Percentiles rank a stretch among this genome's conserved stretches.
These are phyloP conservation scores for Shargacucullia verbasci DNA, from an alignment of 2,888 invertebrate species.

Conservation along the genomic window DNA sequence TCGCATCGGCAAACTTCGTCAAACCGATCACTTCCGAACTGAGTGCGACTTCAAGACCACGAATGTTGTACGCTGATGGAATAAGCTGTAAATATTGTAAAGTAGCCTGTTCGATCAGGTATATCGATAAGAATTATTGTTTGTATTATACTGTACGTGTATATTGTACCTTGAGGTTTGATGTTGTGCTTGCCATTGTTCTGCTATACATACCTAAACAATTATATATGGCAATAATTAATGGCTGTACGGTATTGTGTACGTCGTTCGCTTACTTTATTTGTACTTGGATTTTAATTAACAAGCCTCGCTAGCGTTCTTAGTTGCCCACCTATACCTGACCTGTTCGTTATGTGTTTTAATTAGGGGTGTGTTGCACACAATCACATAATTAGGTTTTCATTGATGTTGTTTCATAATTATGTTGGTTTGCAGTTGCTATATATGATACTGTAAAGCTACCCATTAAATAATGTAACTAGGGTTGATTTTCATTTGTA, in stretches of 20 bases:
- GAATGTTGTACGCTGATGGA: no score
- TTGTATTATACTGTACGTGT: no score
- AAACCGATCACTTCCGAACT: no score
- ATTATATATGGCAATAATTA: conserved; percentile 40
- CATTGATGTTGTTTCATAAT: conserved; percentile 3
- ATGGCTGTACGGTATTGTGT: conserved; percentile 12
- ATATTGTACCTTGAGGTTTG: no score
- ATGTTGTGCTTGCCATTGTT: conserved; percentile 11
- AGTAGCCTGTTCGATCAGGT: no score
- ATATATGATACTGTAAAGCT: no score
- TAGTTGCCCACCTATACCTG: conserved; percentile 1
- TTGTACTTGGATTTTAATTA: conserved; percentile 51
- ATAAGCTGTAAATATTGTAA: no score
- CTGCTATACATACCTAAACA: conserved; percentile 13
- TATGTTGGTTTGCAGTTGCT: neutral
- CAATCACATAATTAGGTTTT: conserved; percentile 1
- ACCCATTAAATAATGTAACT: no score
- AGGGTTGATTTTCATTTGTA: no score
- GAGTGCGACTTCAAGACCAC: no score
- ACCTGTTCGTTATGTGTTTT: conserved; percentile 10
- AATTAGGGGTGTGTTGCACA: conserved; percentile 6
- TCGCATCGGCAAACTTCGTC: no score
- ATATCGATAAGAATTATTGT: no score
- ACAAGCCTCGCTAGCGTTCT: conserved; percentile 13
- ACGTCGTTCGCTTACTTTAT: conserved; percentile 42